Conservation (phyloP, 2,888 invertebrate genomes). For the Phymatocera aterrima region DNA sequence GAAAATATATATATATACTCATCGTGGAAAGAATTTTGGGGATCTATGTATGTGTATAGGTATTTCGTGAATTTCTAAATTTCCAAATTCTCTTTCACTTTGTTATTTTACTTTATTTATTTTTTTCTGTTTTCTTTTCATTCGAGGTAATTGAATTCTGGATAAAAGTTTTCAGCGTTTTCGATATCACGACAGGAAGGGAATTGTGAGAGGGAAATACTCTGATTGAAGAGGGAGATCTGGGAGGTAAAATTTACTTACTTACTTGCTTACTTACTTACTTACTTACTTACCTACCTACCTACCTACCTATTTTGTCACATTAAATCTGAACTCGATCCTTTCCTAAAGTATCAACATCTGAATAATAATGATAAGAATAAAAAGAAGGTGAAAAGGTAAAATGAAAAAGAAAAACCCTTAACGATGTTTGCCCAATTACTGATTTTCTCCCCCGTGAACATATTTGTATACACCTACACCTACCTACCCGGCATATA, state of each 20-base stretch:
- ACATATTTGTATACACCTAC: neutral
- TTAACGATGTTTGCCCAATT: slow-evolving; percentile 39
- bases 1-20: no score
- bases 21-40: no score
- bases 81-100: neutral
- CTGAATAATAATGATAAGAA: slow-evolving; percentile 30
- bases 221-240: no score
- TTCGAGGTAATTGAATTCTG: neutral
- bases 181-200: no score
- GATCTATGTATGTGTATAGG: no score
- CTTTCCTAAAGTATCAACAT: neutral
- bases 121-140: neutral
- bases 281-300: no score
- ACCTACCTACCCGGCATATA: neutral
- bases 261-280: no score
- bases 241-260: no score
- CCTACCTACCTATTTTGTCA: neutral
- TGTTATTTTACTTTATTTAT: neutral
- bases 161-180: neutral
- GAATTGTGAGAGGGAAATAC: no score
- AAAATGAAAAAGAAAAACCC: no score
- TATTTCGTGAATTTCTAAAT: no score
- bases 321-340: slow-evolving; percentile 7
- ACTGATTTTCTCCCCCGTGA: neutral
- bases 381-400: no score